A percentile compares a stretch with the other conserved stretches of the same genome.
These are phyloP conservation scores for Campylomormyrus tamandua DNA, from an alignment of 2,113 vertebrate genomes.

Conservation along the genomic window DNA sequence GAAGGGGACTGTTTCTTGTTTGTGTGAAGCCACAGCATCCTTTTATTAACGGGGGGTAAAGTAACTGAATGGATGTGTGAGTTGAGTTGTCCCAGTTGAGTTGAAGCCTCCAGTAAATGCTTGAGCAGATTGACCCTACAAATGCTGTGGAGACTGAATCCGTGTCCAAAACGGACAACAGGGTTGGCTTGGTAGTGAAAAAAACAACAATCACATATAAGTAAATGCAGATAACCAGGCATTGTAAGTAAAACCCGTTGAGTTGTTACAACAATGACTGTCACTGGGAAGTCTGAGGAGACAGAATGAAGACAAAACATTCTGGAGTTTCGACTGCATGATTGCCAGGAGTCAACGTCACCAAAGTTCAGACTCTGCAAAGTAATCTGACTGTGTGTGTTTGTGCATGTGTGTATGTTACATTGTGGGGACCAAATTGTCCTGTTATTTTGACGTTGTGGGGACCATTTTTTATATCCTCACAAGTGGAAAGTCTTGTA, in stretches of 20 bases:
- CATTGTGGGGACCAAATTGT: too few species aligned
- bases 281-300: not conserved
- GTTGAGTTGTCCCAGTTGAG: not conserved
- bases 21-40: slow-evolving; percentile 52
- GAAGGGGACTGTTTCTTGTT: slow-evolving; percentile 54
- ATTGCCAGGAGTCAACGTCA: not conserved
- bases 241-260: not conserved
- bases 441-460: too few species aligned
- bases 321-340: not conserved
- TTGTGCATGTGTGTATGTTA: not conserved
- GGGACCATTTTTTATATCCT: too few species aligned
- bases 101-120: not conserved
- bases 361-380: not conserved
- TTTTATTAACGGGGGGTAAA: slow-evolving; percentile 55
- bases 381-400: not conserved
- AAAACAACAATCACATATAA: not conserved
- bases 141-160: not conserved
- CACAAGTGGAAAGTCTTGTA: too few species aligned
- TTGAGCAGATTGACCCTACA: not conserved
- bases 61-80: slow-evolving; percentile 44
- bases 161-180: not conserved
- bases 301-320: not conserved
- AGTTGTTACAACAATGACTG: not conserved
- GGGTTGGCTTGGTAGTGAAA: not conserved
- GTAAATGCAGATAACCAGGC: not conserved